Evolutionary conservation across 1,140 invertebrate species (phyloP).

Genomic region (Hetaerina americana): DNA sequence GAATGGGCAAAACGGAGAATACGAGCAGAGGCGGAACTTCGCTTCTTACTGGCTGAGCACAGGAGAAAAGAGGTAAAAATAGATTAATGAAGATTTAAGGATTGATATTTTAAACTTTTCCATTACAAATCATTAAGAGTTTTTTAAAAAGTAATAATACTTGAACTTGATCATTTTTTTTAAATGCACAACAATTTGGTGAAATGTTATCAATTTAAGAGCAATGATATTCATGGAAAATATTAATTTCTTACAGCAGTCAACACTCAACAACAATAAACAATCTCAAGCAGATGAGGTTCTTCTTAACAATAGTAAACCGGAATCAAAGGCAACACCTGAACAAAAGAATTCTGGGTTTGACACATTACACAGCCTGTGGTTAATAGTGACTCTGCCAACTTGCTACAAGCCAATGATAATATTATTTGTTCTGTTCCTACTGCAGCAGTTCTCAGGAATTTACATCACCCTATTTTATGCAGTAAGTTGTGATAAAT

Average conservation of each 20-base stretch:
- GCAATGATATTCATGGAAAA: too few relatives aligned
- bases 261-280: neutral
- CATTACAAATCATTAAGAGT: too few relatives aligned
- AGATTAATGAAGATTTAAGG: too few relatives aligned
- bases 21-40: neutral
- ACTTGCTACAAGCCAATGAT: conserved; percentile 44
- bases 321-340: neutral
- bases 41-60: neutral
- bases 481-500: too few relatives aligned
- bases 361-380: neutral
- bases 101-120: too few relatives aligned
- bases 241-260: too few relatives aligned
- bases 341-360: neutral
- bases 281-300: neutral
- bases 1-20: neutral
- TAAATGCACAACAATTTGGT: too few relatives aligned
- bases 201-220: too few relatives aligned
- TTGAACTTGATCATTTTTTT: too few relatives aligned
- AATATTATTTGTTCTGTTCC: conserved; percentile 39
- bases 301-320: neutral
- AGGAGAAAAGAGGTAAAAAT: neutral
- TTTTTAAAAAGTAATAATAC: too few relatives aligned
- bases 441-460: conserved; percentile 46
- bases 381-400: conserved; percentile 37
- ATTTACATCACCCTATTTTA: conserved; percentile 58